phyloP scores from a whole-genome alignment of 2,888 invertebrate species.

The Chloromyia formosa region DNA sequence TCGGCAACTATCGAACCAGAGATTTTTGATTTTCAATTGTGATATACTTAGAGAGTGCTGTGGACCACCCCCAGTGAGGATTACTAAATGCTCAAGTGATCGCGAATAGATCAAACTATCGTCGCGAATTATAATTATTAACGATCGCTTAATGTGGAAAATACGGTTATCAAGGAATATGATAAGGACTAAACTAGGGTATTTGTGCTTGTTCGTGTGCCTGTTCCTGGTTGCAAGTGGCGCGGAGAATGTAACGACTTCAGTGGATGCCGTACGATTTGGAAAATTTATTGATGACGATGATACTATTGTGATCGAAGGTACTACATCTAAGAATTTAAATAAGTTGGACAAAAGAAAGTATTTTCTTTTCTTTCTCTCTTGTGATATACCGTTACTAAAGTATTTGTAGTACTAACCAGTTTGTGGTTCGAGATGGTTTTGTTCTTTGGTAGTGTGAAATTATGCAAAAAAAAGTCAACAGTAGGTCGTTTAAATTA shows the following conservation, averaged over 20 bases:
- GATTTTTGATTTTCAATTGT: not conserved
- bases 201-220: slow-evolving; percentile 10
- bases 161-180: slow-evolving; percentile 2
- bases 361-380: too few species aligned
- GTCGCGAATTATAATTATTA: not conserved
- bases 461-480: not conserved
- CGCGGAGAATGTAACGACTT: slow-evolving; percentile 20
- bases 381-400: not conserved
- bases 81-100: not conserved
- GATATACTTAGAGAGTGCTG: not conserved
- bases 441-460: not conserved
- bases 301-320: slow-evolving; percentile 45
- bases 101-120: not conserved
- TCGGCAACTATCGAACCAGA: too few species aligned
- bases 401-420: not conserved
- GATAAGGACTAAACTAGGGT: slow-evolving; percentile 36
- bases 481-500: too few species aligned
- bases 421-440: not conserved
- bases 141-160: not conserved
- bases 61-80: not conserved
- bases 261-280: not conserved
- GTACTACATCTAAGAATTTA: slow-evolving; percentile 27
- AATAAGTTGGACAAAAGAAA: not conserved
- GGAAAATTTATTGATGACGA: slow-evolving; percentile 19
- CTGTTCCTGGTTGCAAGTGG: slow-evolving; percentile 2